Conservation (phyloP, 2,888 invertebrate species). For the Halictus quadricinctus region DNA sequence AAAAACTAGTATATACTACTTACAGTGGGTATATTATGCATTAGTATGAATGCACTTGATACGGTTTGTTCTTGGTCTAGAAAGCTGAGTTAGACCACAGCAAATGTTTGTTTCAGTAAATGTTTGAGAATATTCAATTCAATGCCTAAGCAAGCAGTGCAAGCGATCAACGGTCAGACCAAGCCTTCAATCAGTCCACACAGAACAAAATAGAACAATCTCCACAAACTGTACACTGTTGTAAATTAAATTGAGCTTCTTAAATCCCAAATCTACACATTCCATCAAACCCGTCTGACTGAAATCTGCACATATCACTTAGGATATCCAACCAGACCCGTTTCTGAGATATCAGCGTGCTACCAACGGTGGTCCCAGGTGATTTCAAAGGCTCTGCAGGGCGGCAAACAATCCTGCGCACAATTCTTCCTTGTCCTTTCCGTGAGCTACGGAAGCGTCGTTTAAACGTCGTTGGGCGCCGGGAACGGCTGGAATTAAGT, state of each 20-base stretch:
- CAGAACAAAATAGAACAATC: no score
- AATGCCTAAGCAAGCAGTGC: no score
- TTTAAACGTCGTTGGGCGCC: neutral
- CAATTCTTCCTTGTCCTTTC: neutral
- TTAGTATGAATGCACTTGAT: no score
- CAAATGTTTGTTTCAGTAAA: no score
- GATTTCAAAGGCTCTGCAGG: neutral
- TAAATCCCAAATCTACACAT: neutral
- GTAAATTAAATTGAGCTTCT: neutral
- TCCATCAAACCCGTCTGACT: neutral
- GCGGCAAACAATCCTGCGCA: neutral
- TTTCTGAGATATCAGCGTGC: neutral
- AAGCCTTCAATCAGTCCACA: no score
- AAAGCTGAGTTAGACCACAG: no score
- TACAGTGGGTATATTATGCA: no score
- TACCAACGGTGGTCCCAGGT: neutral
- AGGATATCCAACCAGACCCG: neutral
- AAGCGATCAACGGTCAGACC: no score
- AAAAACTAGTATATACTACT: no score
- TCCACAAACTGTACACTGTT: neutral
- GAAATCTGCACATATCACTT: neutral
- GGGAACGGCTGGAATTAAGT: slow-evolving; percentile 3
- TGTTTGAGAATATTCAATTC: no score
- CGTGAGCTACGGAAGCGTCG: neutral
- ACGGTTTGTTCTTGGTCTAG: no score